Evolutionary conservation across 2,113 vertebrate genomes (phyloP), one percentile per base, ranked within the genome.

Genomic region (Atractosteus spatula): DNA sequence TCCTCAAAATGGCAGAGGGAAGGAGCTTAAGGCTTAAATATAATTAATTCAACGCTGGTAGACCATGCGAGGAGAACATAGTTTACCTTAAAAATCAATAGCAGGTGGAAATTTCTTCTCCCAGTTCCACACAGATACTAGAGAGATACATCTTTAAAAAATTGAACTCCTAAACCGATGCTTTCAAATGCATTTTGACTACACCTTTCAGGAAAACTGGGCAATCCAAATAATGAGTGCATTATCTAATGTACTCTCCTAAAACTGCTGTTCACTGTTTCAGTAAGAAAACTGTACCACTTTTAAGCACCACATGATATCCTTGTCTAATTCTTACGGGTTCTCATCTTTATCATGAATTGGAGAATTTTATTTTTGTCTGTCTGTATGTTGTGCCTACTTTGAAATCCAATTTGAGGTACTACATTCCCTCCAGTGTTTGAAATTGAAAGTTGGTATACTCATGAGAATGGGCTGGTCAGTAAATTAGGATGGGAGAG

Each of bases 211-310:
- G 67, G 72, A 43, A 61, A 16, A 8, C 41, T 62, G 55, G 45
- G 61, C 73, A 83, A 76, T 59, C 3, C 42, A 54, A 81, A 44
- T 74, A 81, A 72, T 79, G 80, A 73, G 79, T 7, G 3, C 62
- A 63, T 69, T 14, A 63, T 55, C 62, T 76, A 72, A 80, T 78
- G 70, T 74, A 61, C 70, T 64, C 45, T 72, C 70, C 74, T 66
- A 77, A 84, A 79, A 73, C 66, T 62, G n/a, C n/a, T 29, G 29
- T 29, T 29, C 29, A 29, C 29, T 29, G 29, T 29, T 29, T 29
- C 29, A 29, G 29, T 29, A 29, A 29, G 29, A 29, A 29, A 29
- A 29, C 29, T 29, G 29, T 29, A 2, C 29, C 29, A 29, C 29
- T 29, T 29, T 29, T 29, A 29, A 29, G 29, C 29, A 29, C 61